phyloP scores from a whole-genome alignment of 92 coral and sea anemone species.

The Phymanthus crucifer region DNA sequence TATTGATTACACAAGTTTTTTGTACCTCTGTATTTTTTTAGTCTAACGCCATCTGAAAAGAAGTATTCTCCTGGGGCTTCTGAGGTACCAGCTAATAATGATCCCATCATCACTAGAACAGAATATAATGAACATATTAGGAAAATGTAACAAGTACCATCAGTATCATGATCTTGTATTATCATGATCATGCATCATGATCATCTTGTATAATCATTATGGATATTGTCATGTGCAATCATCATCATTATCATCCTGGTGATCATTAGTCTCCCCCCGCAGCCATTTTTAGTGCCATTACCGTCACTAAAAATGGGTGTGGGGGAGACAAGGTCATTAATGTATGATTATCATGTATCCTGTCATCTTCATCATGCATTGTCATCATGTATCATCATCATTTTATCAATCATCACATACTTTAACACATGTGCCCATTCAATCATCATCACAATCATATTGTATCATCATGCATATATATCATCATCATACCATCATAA shows the following conservation, averaged over 20 bases:
- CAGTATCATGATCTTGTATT: no score
- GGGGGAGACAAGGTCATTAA: neutral
- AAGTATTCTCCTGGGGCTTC: slow-evolving; percentile 99
- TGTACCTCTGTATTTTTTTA: slow-evolving; percentile 92
- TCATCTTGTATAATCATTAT: neutral
- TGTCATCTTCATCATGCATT: neutral
- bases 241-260: neutral
- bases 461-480: neutral
- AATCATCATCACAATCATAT: neutral
- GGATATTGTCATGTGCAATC: neutral
- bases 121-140: neutral
- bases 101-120: slow-evolving; percentile 92
- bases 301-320: neutral
- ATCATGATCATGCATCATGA: neutral
- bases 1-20: neutral
- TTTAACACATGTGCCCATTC: no score
- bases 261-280: neutral
- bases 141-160: neutral
- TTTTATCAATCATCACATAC: neutral
- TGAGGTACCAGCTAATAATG: slow-evolving; percentile 93
- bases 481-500: neutral
- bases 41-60: slow-evolving; percentile 96
- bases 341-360: neutral
- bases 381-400: neutral
- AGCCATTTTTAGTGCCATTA: neutral